Evolutionary conservation across 2,113 vertebrate species (phyloP), one percentile per base, ranked within the genome.

Genomic region (Anhinga anhinga): DNA sequence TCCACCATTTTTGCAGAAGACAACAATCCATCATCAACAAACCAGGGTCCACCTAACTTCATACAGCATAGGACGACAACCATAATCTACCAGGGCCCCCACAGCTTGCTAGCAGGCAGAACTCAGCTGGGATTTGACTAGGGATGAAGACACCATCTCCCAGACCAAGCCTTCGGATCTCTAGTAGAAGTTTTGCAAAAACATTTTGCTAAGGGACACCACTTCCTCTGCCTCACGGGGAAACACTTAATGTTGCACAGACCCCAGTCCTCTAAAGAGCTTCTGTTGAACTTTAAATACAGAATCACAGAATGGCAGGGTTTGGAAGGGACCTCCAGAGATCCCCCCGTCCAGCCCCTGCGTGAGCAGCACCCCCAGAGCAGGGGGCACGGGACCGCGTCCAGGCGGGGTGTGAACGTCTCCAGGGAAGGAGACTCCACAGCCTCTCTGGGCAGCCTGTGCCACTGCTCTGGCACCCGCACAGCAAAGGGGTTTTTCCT

Each of bases 31-130:
- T 25, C 47, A 74, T 45, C 55, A 74, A 42, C 63, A 62, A 17
- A 2, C 3, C n/a, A 29, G 45, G 63, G 66, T 21, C 17, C 38
- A 62, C 36, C 26, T 20, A 8, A 7, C 13, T 22, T 70, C 11
- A 0, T 0, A 1, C 15, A 17, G 55, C 6, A 19, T 0, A 58
- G 63, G 40, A 7, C 14, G 58, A 3, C 16, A n/a, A 15, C 9
- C 10, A 3, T 2, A 2, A 7, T 67, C 53, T 61, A 38, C 18
- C 32, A 45, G n/a, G 65, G 15, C 32, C 21, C 32, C 26, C 2
- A 0, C 53, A 42, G 61, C 42, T 45, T 63, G 50, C 44, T 32
- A 71, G 40, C 15, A 32, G n/a, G n/a, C 45, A 82, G 40, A 76
- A 49, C n/a, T 49, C 50, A 30, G 29, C 50, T 84, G 73, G 62